Conservation (phyloP, 1,140 invertebrate species). For the Euglossa dilemma region DNA sequence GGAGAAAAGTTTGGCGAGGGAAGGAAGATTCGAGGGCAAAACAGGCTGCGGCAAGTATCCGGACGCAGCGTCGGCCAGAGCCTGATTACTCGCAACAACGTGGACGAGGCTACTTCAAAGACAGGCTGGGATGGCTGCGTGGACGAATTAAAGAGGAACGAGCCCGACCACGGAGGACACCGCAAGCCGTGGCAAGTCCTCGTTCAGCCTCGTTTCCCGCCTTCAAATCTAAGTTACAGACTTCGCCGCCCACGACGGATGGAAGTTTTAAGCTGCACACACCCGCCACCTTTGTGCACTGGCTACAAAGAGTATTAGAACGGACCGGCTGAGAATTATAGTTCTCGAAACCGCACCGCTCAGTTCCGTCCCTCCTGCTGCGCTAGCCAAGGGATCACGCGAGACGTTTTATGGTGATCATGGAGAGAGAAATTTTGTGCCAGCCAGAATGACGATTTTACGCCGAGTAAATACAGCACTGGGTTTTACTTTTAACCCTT, state of each 20-base stretch:
- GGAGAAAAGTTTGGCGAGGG: conserved; percentile 20
- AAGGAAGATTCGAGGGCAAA: conserved; percentile 49
- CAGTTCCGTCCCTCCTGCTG: background rate
- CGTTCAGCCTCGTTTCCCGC: conserved; percentile 40
- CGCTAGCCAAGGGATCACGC: background rate
- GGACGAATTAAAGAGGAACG: conserved; percentile 77
- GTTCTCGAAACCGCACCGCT: conserved; percentile 16
- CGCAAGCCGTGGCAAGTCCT: conserved; percentile 42
- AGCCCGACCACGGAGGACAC: conserved; percentile 49
- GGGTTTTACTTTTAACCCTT: too few relatives aligned
- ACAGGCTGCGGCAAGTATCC: conserved; percentile 25
- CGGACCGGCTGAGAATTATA: conserved; percentile 38
- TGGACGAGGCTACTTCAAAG: conserved; percentile 75
- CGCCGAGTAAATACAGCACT: too few relatives aligned
- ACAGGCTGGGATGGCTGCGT: conserved; percentile 59
- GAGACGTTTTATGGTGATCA: background rate
- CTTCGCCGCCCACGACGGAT: conserved; percentile 31
- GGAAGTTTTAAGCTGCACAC: conserved; percentile 69
- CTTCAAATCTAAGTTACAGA: conserved; percentile 63
- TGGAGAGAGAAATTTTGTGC: too few relatives aligned
- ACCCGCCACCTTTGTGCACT: conserved; percentile 48
- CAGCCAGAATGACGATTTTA: too few relatives aligned
- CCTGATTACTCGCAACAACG: conserved; percentile 75
- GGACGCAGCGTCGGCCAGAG: conserved; percentile 38
- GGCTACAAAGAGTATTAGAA: conserved; percentile 55